A percentile compares a stretch with the other conserved stretches of the same genome.
Conservation (phyloP, 2,113 vertebrate genomes). For the Takifugu bimaculatus region DNA sequence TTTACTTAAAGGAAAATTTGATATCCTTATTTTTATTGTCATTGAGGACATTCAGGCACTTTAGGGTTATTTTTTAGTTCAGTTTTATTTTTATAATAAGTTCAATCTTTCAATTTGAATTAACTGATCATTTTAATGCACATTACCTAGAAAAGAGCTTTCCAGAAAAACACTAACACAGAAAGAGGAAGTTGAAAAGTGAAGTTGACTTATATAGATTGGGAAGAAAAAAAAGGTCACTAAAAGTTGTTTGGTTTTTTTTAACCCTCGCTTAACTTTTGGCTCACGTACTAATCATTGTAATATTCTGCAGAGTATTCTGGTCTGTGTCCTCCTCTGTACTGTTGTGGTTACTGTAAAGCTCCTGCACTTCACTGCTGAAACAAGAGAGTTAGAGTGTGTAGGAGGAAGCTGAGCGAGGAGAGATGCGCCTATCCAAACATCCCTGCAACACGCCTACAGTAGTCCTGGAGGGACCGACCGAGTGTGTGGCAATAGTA, state of each 20-base stretch:
- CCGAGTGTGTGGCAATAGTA: conserved; percentile 1
- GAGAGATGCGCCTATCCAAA: conserved; percentile 41
- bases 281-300: no score
- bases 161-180: no score
- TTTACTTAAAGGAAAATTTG: not conserved
- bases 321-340: conserved; percentile 6
- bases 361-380: conserved; percentile 44
- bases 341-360: conserved; percentile 6
- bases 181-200: no score
- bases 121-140: no score
- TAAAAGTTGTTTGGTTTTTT: no score
- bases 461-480: conserved; percentile 17
- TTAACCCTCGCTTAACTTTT: no score
- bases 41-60: no score
- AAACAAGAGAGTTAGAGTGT: conserved; percentile 46
- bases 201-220: no score
- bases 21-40: no score
- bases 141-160: no score
- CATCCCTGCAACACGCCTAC: conserved; percentile 47
- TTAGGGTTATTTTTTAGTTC: not conserved
- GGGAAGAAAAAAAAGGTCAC: no score
- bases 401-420: conserved; percentile 45
- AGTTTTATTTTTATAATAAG: not conserved
- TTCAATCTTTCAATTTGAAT: no score
- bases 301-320: conserved; percentile 4